Conservation (phyloP, 2,113 vertebrate species). For the Ranitomeya variabilis region DNA sequence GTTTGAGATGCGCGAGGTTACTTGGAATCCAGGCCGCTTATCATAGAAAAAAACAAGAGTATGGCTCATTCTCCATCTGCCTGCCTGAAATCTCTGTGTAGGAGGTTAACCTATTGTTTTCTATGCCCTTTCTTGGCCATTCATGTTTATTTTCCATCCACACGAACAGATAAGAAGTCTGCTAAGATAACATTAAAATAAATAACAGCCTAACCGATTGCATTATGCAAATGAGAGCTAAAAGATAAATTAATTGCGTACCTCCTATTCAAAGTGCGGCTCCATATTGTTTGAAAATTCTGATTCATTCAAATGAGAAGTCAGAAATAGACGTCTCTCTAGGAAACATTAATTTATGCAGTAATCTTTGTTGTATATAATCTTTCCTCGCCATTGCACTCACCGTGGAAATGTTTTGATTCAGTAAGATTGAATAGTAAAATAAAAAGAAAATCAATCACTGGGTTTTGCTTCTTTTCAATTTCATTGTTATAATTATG, state of each 20-base stretch:
- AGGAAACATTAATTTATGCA: conserved; percentile 29
- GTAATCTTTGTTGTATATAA: neutral
- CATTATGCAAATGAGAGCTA: conserved; percentile 28
- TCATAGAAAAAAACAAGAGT: conserved; percentile 63
- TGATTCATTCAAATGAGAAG: conserved; percentile 28
- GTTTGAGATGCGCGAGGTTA: conserved; percentile 74
- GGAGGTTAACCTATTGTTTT: conserved; percentile 69
- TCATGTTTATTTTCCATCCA: conserved; percentile 59
- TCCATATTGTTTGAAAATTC: neutral
- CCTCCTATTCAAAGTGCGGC: conserved; percentile 1
- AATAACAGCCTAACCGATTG: conserved; percentile 26
- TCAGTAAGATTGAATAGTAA: neutral
- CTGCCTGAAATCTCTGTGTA: conserved; percentile 64
- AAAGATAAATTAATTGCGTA: conserved; percentile 25
- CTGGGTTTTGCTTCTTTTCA: neutral
- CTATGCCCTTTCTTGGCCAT: conserved; percentile 63
- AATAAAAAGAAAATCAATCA: neutral
- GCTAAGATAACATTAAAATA: conserved; percentile 35
- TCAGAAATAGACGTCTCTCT: conserved; percentile 20
- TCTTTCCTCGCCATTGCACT: neutral
- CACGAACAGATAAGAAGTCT: conserved; percentile 66
- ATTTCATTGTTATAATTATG: neutral
- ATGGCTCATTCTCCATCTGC: conserved; percentile 68
- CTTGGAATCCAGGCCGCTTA: conserved; percentile 68
- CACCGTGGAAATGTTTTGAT: neutral